Evolutionary conservation across 2,797 vertebrate genomes (phyloP).

Genomic region (Euthynnus affinis): DNA sequence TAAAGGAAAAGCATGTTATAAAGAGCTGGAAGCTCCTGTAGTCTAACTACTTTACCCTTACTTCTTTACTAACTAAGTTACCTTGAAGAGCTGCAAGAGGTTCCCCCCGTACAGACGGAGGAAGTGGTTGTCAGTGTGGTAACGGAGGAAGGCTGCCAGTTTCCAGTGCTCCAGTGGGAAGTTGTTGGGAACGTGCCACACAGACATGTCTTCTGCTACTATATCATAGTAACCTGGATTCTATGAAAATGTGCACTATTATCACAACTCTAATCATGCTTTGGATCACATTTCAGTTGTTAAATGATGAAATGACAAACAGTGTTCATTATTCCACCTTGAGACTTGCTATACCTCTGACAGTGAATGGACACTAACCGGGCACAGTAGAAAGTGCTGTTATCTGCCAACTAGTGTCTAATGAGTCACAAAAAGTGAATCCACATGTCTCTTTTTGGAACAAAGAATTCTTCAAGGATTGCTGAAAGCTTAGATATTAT

Average conservation of each 20-base stretch:
- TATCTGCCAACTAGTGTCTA: too few relatives aligned
- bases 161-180: conserved; percentile 67
- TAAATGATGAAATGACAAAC: too few relatives aligned
- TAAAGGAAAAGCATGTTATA: too few relatives aligned
- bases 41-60: rapidly evolving
- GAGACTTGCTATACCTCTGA: too few relatives aligned
- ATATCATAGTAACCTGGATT: conserved; percentile 83
- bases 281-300: background rate
- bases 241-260: conserved; percentile 1
- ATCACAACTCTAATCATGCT: background rate
- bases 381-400: too few relatives aligned
- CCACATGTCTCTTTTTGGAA: background rate
- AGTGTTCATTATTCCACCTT: too few relatives aligned
- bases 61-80: conserved; percentile 4
- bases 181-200: conserved; percentile 83
- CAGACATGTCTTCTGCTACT: conserved; percentile 67
- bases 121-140: conserved; percentile 51
- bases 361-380: too few relatives aligned
- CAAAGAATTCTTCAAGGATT: too few relatives aligned
- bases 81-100: conserved; percentile 47
- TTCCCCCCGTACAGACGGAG: conserved; percentile 42
- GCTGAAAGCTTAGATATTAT: too few relatives aligned
- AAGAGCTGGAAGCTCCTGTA: background rate
- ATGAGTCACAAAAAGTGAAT: too few relatives aligned
- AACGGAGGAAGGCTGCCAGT: conserved; percentile 66